Evolutionary conservation across 2,797 vertebrate species (phyloP), one percentile per base, ranked within the genome.

Genomic region (Sebastes taczanowskii): DNA sequence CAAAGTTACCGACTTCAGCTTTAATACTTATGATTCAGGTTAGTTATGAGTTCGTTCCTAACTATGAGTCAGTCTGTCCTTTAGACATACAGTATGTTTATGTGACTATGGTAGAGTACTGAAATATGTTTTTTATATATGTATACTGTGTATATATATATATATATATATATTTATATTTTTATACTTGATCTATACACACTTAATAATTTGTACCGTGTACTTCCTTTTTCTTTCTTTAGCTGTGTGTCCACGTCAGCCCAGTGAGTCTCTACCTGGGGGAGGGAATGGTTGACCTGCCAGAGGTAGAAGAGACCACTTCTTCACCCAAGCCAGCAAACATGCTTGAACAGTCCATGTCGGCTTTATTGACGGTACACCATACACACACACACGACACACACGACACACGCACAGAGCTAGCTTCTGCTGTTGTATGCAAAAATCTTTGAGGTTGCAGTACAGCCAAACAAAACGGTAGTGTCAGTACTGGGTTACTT

Each of bases 261-360:
- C 95, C 94, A 29, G 84, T 95, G 63, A 92, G 88, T 62, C 85
- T 94, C 11, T 96, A 96, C 80, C 52, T 96, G 61, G 93, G 93
- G 22, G 71, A 91, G 11, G 92, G 87, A 32, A 82, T 81, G 81
- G 60, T 91, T 13, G 75, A 92, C 20, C 84, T 92, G 60, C 90
- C 88, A 35, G 86, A 93, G 35, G 66, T 93, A 8, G 72, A 79
- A n/a, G 55, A 82, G 58, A 53, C 35, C 13, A 67, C 61, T 27
- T 49, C 53, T 7, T 46, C 73, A 32, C 18, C 35, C 20, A 35
- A 71, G 25, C 58, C 69, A 30, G 55, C 30, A 42, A 49, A 73
- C 46, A 49, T 16, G 46, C 34, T 20, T 65, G 62, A 80, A 30
- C 53, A 61, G 13, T 64, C 78, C 16, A 20, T 10, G 20, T 75